Evolutionary conservation across 2,797 vertebrate species (phyloP), one percentile per base, ranked within the genome.

Genomic region (Betta splendens): DNA sequence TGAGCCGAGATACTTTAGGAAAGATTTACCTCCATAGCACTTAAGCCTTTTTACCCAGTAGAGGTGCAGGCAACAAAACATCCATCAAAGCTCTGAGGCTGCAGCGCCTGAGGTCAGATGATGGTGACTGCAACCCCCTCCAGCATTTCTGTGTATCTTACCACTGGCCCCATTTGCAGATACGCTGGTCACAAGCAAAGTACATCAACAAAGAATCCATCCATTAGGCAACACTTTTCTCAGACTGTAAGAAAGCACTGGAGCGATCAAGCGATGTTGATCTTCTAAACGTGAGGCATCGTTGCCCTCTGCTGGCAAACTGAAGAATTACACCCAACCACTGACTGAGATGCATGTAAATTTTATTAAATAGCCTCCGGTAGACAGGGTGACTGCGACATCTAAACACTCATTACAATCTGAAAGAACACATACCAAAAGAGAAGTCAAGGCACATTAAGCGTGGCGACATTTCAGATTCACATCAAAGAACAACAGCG

Each of bases 311-410:
- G 65, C 15, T 82, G 83, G 72, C 17, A 20, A 9, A 43, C 44
- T 44, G 4, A 23, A 62, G 39, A 79, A 79, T 69, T 77, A 55
- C 73, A 85, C 25, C 42, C 4, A 33, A 63, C 35, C 18, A 20
- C 28, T 10, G 4, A 49, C 9, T 51, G 13, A 29, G 29, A 60
- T 26, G 9, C 9, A 42, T n/a, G 21, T 40, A 0, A 0, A 11
- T 62, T 82, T 86, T 75, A 83, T 80, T 80, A 53, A 9, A 44
- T 5, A 9, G 10, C 10, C 18, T 62, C 23, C 17, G 33, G 32
- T 18, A 32, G 7, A 26, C 25, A 40, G 9, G 29, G 35, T 17
- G 43, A 3, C 16, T 3, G 12, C 22, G 13, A 2, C 11, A 3
- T 49, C n/a, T 64, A 53, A 17, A 0, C 0, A 5, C 9, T 31